Conservation (phyloP, 1,140 invertebrate genomes). For the Luehdorfia chinensis region DNA sequence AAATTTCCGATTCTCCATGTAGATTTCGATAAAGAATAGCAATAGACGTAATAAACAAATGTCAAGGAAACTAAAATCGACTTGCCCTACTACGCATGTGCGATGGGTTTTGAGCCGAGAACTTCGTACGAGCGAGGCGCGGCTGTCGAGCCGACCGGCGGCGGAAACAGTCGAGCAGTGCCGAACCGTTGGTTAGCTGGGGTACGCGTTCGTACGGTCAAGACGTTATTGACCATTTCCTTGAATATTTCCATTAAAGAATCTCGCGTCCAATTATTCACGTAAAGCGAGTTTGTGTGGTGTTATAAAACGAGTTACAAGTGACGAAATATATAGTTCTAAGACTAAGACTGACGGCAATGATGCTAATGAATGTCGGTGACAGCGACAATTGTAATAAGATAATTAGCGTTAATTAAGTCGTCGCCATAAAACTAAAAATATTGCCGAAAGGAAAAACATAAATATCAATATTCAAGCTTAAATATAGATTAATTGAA, state of each 20-base stretch:
- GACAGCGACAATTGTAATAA: constrained; percentile 26
- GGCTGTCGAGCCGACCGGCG: constrained; percentile 27
- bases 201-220: constrained; percentile 43
- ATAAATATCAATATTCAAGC: constrained; percentile 7
- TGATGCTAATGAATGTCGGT: constrained; percentile 20
- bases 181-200: constrained; percentile 44
- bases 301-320: constrained; percentile 5
- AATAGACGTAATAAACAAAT: constrained; percentile 18
- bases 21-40: no score
- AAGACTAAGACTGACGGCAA: constrained; percentile 5
- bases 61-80: constrained; percentile 27
- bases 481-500: constrained; percentile 17
- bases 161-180: constrained; percentile 61
- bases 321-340: constrained; percentile 3
- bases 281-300: not conserved
- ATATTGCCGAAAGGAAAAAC: not conserved
- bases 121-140: constrained; percentile 29
- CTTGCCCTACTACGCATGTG: constrained; percentile 40
- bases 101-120: constrained; percentile 27
- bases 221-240: constrained; percentile 66
- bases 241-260: constrained; percentile 39
- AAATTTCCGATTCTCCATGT: no score
- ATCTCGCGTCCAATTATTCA: constrained; percentile 25
- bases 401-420: constrained; percentile 35
- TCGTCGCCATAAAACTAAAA: no score